These are phyloP conservation scores for Rhamphomyia laevipes DNA, from an alignment of 2,888 invertebrate species.

Conservation along the genomic window DNA sequence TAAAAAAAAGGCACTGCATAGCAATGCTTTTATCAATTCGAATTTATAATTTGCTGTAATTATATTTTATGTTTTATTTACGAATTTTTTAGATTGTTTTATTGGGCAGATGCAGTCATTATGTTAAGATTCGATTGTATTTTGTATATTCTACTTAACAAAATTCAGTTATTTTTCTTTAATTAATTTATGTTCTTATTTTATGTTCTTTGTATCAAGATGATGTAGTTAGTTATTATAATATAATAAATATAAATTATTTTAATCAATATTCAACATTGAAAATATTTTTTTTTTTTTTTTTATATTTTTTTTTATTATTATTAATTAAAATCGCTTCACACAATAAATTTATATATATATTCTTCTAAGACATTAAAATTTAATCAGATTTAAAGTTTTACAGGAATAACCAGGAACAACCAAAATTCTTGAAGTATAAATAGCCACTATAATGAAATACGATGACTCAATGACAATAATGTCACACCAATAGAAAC, in stretches of 20 bases:
- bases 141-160: slow-evolving; percentile 11
- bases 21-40: too few species aligned
- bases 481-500: too few species aligned
- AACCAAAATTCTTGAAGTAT: too few species aligned
- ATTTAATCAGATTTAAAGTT: too few species aligned
- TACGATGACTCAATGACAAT: too few species aligned
- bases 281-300: neutral
- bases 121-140: slow-evolving; percentile 22
- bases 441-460: too few species aligned
- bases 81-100: slow-evolving; percentile 4
- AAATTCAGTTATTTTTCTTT: slow-evolving; percentile 10
- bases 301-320: neutral
- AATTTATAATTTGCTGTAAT: neutral
- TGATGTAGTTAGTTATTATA: neutral
- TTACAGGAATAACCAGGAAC: too few species aligned
- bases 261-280: neutral
- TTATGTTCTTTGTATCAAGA: slow-evolving; percentile 7
- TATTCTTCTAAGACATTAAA: too few species aligned
- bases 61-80: neutral
- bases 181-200: slow-evolving; percentile 8
- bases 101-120: slow-evolving; percentile 23
- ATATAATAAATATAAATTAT: neutral
- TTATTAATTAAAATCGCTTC: too few species aligned
- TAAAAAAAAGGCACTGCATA: too few species aligned
- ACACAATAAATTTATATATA: too few species aligned